These are phyloP conservation scores for Zaprionus bogoriensis DNA, from an alignment of 2,888 invertebrate species.

Conservation along the genomic window DNA sequence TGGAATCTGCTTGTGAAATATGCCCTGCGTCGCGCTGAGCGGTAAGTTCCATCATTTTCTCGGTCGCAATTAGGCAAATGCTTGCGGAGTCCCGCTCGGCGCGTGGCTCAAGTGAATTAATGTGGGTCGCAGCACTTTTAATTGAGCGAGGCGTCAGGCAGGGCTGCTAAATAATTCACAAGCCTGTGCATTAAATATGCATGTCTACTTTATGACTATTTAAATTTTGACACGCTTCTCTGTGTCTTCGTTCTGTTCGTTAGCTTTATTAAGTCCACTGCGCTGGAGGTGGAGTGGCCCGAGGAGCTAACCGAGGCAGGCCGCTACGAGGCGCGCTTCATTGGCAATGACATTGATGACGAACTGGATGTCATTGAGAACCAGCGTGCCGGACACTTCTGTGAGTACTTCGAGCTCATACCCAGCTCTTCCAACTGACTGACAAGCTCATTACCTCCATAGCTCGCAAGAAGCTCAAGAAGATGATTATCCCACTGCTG, in stretches of 20 bases:
- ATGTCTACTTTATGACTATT: slow-evolving; percentile 39
- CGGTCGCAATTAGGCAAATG: slow-evolving; percentile 57
- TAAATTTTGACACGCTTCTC: slow-evolving; percentile 5
- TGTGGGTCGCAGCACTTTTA: slow-evolving; percentile 39
- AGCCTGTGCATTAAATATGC: slow-evolving; percentile 51
- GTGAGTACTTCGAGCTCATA: slow-evolving; percentile 84
- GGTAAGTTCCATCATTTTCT: slow-evolving; percentile 82
- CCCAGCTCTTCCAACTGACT: slow-evolving; percentile 17
- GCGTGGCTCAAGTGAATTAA: slow-evolving; percentile 47
- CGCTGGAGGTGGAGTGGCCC: slow-evolving; percentile 89
- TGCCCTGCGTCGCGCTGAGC: slow-evolving; percentile 88
- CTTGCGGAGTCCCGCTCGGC: slow-evolving; percentile 9
- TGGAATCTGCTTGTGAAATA: slow-evolving; percentile 92
- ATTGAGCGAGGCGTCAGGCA: slow-evolving; percentile 9
- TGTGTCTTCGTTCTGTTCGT: neutral
- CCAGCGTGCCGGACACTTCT: slow-evolving; percentile 89
- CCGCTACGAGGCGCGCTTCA: slow-evolving; percentile 90
- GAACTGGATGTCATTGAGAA: slow-evolving; percentile 92
- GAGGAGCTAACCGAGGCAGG: slow-evolving; percentile 90
- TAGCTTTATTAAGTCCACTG: slow-evolving; percentile 90
- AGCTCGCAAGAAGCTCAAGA: slow-evolving; percentile 92
- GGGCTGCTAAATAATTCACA: slow-evolving; percentile 17
- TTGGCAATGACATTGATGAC: slow-evolving; percentile 92
- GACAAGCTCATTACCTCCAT: neutral
- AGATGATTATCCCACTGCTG: slow-evolving; percentile 91